Percentiles rank a stretch among this genome's conserved stretches.
Conservation (phyloP, 2,113 vertebrate species). For the Nettapus auritus region DNA sequence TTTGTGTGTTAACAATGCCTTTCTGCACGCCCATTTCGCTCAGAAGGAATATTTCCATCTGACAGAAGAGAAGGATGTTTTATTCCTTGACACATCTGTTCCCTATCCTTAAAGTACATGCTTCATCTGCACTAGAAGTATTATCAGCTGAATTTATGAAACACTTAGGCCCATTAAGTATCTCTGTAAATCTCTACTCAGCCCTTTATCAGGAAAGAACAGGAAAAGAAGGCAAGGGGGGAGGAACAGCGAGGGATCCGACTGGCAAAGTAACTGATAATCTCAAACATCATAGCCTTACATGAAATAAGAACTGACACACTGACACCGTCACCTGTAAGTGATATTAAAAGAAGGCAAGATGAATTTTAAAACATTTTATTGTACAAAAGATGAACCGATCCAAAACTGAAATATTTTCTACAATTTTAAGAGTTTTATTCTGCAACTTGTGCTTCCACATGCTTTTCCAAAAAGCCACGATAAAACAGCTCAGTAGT, state of each 20-base stretch:
- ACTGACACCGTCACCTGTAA: background rate
- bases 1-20: background rate
- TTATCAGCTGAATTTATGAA: slow-evolving; percentile 44
- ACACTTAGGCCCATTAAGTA: background rate
- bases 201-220: background rate
- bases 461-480: slow-evolving; percentile 66
- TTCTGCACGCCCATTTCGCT: background rate
- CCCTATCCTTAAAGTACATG: background rate
- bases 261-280: background rate
- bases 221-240: background rate
- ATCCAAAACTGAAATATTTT: slow-evolving; percentile 62
- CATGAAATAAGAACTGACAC: background rate
- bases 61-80: background rate
- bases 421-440: slow-evolving; percentile 61
- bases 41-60: background rate
- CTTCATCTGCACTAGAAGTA: background rate
- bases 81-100: slow-evolving; percentile 44
- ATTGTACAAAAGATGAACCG: slow-evolving; percentile 70
- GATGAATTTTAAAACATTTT: slow-evolving; percentile 66
- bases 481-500: slow-evolving; percentile 71
- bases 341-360: slow-evolving; percentile 17
- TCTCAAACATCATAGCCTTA: slow-evolving; percentile 22
- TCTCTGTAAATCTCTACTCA: background rate
- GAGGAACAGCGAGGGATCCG: background rate
- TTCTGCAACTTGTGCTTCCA: slow-evolving; percentile 65